These are phyloP conservation scores for Synanthedon tipuliformis DNA, from an alignment of 2,888 invertebrate species.

Conservation along the genomic window DNA sequence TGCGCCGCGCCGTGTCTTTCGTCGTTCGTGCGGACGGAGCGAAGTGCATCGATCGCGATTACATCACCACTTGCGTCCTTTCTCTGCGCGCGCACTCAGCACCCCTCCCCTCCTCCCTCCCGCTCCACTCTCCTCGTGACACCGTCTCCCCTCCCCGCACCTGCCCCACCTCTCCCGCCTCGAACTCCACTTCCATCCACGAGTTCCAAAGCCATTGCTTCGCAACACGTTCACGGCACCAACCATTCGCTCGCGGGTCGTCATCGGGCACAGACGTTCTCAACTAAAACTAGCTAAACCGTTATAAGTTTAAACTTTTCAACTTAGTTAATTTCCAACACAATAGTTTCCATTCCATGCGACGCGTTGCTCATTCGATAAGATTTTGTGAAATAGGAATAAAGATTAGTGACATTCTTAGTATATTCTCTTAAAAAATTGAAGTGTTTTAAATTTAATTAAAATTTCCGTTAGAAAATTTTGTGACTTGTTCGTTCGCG, in stretches of 20 bases:
- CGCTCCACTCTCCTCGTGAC: constrained; percentile 8
- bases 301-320: constrained; percentile 43
- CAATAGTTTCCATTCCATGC: constrained; percentile 14
- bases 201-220: constrained; percentile 27
- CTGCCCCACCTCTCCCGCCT: constrained; percentile 25
- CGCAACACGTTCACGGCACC: constrained; percentile 46
- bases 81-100: constrained; percentile 61
- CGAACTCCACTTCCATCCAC: constrained; percentile 21
- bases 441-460: constrained; percentile 20
- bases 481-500: constrained; percentile 39
- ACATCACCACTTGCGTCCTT: constrained; percentile 66
- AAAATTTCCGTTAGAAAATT: constrained; percentile 13
- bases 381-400: constrained; percentile 15
- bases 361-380: constrained; percentile 16
- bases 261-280: constrained; percentile 38
- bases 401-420: constrained; percentile 20
- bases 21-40: constrained; percentile 20
- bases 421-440: constrained; percentile 13
- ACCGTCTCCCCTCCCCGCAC: constrained; percentile 12
- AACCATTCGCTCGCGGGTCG: constrained; percentile 62
- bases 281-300: constrained; percentile 17
- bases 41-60: constrained; percentile 67
- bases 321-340: constrained; percentile 13
- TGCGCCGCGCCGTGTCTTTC: no score
- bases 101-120: constrained; percentile 19